Evolutionary conservation across 2,797 vertebrate species (phyloP).

Genomic region (Crocidura indochinensis): DNA sequence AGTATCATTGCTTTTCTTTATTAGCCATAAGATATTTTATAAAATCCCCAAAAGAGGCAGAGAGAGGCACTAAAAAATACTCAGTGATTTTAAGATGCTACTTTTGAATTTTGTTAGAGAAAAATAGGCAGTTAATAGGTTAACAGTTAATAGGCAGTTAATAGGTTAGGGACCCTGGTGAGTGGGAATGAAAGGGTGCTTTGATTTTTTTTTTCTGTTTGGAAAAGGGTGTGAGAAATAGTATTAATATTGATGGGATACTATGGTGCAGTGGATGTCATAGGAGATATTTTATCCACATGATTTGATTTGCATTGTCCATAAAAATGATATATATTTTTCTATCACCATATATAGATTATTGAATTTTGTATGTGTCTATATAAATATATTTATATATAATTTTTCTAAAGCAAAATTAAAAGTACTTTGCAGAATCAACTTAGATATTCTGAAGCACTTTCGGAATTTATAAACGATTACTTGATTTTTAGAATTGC

Average conservation of each 20-base stretch:
- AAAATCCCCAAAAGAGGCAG: too few relatives aligned
- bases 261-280: not conserved
- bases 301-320: not conserved
- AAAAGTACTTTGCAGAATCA: conserved; percentile 48
- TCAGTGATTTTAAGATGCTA: too few relatives aligned
- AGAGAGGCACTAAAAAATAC: too few relatives aligned
- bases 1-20: too few relatives aligned
- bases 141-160: not conserved
- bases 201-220: not conserved
- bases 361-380: not conserved
- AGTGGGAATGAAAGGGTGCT: not conserved
- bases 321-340: not conserved
- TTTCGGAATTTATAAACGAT: not conserved
- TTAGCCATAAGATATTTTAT: too few relatives aligned
- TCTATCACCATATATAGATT: not conserved
- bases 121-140: not conserved
- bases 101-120: not conserved
- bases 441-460: not conserved
- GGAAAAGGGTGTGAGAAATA: conserved; percentile 11
- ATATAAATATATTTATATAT: conserved; percentile 13
- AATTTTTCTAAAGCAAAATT: conserved; percentile 38
- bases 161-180: not conserved
- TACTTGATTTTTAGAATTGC: not conserved
- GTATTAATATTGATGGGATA: not conserved
- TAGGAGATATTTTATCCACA: not conserved